Evolutionary conservation across 2,113 vertebrate genomes (phyloP), one percentile per base, ranked within the genome.

Genomic region (Columba janthina): DNA sequence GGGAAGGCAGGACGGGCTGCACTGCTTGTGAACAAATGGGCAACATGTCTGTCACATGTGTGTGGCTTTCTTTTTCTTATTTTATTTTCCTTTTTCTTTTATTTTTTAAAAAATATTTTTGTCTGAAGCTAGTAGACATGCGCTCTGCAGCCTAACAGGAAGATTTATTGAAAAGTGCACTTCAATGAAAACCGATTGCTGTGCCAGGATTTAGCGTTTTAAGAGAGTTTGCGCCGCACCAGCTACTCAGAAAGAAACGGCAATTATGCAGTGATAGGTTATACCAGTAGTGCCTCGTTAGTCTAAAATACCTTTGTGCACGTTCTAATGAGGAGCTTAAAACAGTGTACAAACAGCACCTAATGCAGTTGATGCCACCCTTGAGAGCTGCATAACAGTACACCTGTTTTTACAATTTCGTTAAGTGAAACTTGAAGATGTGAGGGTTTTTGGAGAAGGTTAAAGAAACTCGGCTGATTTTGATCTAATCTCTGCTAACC

Each of bases 341-440:
- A 93, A 67, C 73, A 64, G 25, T 86, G 90, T 92, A 90, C 69
- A 86, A 97, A 90, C 85, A 94, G 34, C 60, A 91, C 42, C 67
- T 93, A 74, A 91, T 88, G 94, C 94, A 88, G 74, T 76, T 93
- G 89, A 93, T 72, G 72, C 79, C 53, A 69, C 85, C 65, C 66
- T 53, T 86, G 79, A 89, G 79, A 89, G 26, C 0, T 86, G 82
- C 64, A 9, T 84, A 94, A 71, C 85, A 64, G 58, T 65, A 78
- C 65, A 72, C 36, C 40, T 85, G 51, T 74, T 95, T 96, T 95
- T 69, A 88, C 61, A 96, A 67, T 93, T 92, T 86, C 85, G 77
- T 86, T 81, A 90, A 84, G 72, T 95, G 92, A 96, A 96, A 93
- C 78, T 92, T 96, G 93, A 92, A 93, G 88, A 95, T 86, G 62